Percentiles rank a stretch among this genome's conserved stretches.
Evolutionary conservation across 2,888 invertebrate species (phyloP).

Genomic region (Maniola hyperantus): DNA sequence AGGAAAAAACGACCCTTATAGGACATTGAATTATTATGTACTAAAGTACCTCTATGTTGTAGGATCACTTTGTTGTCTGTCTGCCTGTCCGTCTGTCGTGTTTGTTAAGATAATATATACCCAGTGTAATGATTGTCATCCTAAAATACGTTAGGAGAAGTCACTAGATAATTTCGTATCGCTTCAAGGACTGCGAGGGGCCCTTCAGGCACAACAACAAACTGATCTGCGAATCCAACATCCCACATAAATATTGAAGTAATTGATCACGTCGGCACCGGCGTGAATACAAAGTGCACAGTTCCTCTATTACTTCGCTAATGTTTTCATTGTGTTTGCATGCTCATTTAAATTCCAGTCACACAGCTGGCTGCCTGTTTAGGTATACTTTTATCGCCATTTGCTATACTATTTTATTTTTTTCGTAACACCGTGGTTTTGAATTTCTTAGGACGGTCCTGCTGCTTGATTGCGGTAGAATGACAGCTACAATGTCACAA

Average conservation of each 20-base stretch:
- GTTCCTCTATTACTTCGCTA: slow-evolving; percentile 51
- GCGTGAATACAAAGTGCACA: slow-evolving; percentile 43
- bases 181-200: background rate
- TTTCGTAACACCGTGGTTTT: slow-evolving; percentile 17
- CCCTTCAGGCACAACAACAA: background rate
- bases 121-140: too few species aligned
- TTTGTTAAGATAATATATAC: too few species aligned
- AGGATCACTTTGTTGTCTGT: too few species aligned
- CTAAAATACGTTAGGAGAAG: too few species aligned
- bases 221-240: background rate
- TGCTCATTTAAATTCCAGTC: slow-evolving; percentile 58
- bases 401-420: slow-evolving; percentile 56
- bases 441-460: slow-evolving; percentile 12
- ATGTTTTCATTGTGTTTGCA: slow-evolving; percentile 49
- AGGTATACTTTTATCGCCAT: slow-evolving; percentile 69
- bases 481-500: too few species aligned
- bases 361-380: slow-evolving; percentile 55
- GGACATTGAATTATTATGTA: too few species aligned
- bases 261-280: slow-evolving; percentile 34
- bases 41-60: too few species aligned
- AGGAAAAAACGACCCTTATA: too few species aligned
- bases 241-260: slow-evolving; percentile 39
- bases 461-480: too few species aligned
- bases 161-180: too few species aligned
- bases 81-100: too few species aligned